Percentiles rank a stretch among this genome's conserved stretches.
phyloP scores from a whole-genome alignment of 2,888 invertebrate genomes.

The Chymomyza amoena region DNA sequence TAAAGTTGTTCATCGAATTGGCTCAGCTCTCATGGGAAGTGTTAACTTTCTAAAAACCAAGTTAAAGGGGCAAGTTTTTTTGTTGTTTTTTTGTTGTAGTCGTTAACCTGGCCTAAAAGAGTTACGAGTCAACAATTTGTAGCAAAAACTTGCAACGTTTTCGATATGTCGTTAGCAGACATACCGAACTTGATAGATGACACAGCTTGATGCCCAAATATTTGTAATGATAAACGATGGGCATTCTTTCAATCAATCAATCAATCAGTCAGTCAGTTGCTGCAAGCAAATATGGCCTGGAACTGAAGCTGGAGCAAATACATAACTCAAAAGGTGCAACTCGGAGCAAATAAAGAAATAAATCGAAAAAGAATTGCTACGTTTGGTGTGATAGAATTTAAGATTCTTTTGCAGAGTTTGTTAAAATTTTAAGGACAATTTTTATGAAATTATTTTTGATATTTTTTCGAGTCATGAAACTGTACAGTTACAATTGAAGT shows the following conservation, averaged over 20 bases:
- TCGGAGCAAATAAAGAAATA: neutral
- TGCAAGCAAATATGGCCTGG: neutral
- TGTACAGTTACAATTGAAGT: too few species aligned
- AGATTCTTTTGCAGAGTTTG: neutral
- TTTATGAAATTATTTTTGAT: too few species aligned
- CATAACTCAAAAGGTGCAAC: neutral
- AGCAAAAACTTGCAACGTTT: conserved; percentile 30
- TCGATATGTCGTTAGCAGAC: conserved; percentile 20
- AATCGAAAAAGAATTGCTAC: neutral
- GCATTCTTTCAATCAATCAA: conserved; percentile 33
- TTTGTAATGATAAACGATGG: conserved; percentile 30
- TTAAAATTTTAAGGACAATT: neutral
- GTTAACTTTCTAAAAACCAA: neutral
- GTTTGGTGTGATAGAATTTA: neutral
- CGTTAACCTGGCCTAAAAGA: conserved; percentile 19
- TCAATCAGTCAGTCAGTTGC: conserved; percentile 42
- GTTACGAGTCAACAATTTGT: conserved; percentile 14
- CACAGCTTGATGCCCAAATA: conserved; percentile 28
- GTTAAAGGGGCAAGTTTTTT: neutral
- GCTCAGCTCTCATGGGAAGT: conserved; percentile 1
- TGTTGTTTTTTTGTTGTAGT: neutral
- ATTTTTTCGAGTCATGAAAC: too few species aligned
- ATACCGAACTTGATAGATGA: conserved; percentile 38
- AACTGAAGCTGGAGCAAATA: neutral
- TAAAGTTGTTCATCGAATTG: conserved; percentile 45